Base-by-base conservation (phyloP, 2,113 vertebrate species). In the Pterocles burchelli region DNA sequence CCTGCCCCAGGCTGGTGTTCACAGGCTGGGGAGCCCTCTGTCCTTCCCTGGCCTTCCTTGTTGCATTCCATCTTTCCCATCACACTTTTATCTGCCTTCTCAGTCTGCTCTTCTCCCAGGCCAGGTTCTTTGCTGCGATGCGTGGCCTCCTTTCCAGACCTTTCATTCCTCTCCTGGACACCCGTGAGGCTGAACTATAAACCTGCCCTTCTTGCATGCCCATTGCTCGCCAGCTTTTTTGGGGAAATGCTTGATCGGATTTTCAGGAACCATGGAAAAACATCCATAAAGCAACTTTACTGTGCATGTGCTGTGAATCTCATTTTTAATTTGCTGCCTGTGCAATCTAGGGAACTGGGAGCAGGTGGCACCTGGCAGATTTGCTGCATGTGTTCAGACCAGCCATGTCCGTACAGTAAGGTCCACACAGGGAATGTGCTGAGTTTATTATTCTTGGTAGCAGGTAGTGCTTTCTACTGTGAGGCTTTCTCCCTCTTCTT, bases 281-380 rank as follows among this genome's bases (percentile, higher is more conserved):
- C 1, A 13, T 15, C 65, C 57, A 48, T 34, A 34, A 74, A 95
- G 65, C 84, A 87, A 61, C 26, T 48, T 91, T n/a, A 31, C 8
- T 2, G 6, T 67, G 73, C 66, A 67, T 2, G 6, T 82, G 45
- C 26, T 4, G 68, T 3, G 7, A 91, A 81, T 82, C 49, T 55
- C 65, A 55, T 68, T 75, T 85, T 88, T 71, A 89, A 65, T 82
- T 85, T 95, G 92, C 88, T 93, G 84, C 38, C 51, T 89, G 57
- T 82, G 88, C 26, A 15, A 16, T 87, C 77, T 63, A 6, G 33
- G 1, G 74, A 61, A 38, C 57, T 88, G 81, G 70, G 62, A 95
- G 90, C 88, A 94, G 92, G 90, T 89, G 90, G 52, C 77, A 85
- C 62, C 85, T 94, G 90, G 70, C 74, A 61, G 70, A 79, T 75